Conservation (phyloP, 2,888 invertebrate species). For the Drosophila macrothrix region DNA sequence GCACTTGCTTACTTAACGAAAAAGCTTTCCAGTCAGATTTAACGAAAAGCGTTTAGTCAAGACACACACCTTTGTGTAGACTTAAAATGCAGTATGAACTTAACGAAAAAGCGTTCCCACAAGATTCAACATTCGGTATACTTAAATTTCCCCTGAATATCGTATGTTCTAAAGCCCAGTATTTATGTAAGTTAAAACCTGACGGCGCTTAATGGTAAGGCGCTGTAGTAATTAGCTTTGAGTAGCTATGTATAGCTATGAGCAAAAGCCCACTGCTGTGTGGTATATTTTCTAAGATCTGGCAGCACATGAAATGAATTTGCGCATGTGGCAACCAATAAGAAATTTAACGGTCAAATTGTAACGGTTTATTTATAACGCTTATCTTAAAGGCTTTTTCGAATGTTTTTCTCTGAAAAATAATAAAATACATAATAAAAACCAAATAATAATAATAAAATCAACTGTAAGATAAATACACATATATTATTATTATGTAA, state of each 20-base stretch:
- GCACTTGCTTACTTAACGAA: constrained; percentile 2
- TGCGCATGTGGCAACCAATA: constrained; percentile 9
- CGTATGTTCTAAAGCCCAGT: constrained; percentile 42
- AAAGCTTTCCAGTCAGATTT: background rate
- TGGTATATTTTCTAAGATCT: background rate
- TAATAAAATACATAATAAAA: background rate
- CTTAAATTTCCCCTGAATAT: constrained; percentile 22
- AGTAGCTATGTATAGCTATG: fast-evolving
- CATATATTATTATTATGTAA: background rate
- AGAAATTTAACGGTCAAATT: constrained; percentile 8
- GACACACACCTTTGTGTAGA: background rate
- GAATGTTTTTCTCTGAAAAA: background rate
- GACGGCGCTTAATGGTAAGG: background rate
- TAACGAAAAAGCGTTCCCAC: background rate
- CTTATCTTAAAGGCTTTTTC: background rate
- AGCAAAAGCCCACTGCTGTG: background rate
- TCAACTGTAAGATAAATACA: background rate
- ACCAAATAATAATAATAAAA: too few relatives aligned
- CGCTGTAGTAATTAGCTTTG: background rate
- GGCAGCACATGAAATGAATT: background rate
- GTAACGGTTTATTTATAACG: background rate
- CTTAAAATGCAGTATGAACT: background rate
- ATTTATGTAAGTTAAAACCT: background rate
- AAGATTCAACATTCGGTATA: background rate
- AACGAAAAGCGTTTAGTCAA: background rate